These are phyloP conservation scores for Phrynosoma blainvillii DNA, from an alignment of 2,113 vertebrate genomes.

Conservation along the genomic window DNA sequence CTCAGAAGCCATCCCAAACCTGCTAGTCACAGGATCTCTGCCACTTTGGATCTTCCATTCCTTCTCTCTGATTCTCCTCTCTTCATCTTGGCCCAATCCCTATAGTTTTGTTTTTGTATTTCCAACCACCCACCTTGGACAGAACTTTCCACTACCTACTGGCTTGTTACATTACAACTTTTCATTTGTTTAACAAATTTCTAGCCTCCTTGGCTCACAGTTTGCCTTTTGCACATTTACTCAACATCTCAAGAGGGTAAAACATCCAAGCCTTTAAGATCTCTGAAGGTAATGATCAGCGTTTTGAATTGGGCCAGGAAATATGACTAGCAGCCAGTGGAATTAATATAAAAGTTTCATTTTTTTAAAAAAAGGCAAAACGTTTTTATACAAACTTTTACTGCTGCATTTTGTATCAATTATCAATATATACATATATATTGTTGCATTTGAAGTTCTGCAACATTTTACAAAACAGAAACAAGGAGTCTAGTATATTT, in stretches of 20 bases:
- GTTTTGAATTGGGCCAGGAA: too few relatives aligned
- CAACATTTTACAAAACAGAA: not conserved
- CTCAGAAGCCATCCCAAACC: not conserved
- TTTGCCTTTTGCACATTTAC: not conserved
- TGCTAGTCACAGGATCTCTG: not conserved
- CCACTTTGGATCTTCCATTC: not conserved
- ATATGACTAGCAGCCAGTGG: too few relatives aligned
- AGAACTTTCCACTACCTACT: not conserved
- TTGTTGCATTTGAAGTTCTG: too few relatives aligned
- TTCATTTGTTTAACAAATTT: not conserved
- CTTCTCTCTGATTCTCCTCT: not conserved
- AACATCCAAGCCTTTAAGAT: not conserved
- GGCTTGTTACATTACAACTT: too few relatives aligned
- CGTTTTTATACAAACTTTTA: not conserved
- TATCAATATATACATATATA: too few relatives aligned
- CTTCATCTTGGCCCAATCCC: not conserved
- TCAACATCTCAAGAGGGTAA: not conserved
- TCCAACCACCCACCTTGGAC: not conserved
- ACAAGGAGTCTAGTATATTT: too few relatives aligned
- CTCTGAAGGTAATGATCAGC: not conserved
- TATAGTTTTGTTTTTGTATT: not conserved
- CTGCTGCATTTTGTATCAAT: not conserved
- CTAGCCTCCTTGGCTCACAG: not conserved
- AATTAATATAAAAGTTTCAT: not conserved
- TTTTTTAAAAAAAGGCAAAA: not conserved